Evolutionary conservation across 2,113 vertebrate species (phyloP), one percentile per base, ranked within the genome.

Genomic region (Origma solitaria): DNA sequence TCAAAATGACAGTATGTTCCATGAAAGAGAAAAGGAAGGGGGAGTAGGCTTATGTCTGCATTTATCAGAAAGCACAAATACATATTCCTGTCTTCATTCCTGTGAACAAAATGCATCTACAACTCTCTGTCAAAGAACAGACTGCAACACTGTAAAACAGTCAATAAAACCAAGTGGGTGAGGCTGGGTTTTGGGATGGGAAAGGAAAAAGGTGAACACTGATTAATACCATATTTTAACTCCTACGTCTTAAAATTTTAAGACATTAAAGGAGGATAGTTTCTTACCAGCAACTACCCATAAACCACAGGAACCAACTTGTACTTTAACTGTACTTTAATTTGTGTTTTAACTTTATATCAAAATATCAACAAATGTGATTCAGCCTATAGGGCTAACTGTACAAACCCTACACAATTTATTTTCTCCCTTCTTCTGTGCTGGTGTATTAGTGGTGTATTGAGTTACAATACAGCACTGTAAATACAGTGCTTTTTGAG

Each of bases 1-100:
- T 80, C 60, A 76, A 75, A 62, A 44, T 93, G 82, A 90, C 71
- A 68, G 79, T 56, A 23, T 38, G 27, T 90, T 73, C 88, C 60
- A 92, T 14, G 38, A 81, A 72, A 60, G 88, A 79, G 56, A 80
- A 86, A 91, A 89, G 56, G 28, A 89, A 86, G 56, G 70, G 27
- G 56, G 57, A 86, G 64, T 28, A 82, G 61, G 40, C 64, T 94
- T 92, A 73, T 4, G 16, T 70, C 68, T 96, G 60, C 49, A n/a
- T 58, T 86, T 90, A 91, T 60, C 69, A 91, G 88, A 88, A 94
- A 60, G 68, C 35, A 92, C 42, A 88, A 94, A 78, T 70, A 90
- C 61, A 35, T 27, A 64, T 84, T 86, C 96, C 60, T 77, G 8
- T 66, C 75, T 82, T 49, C 58, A 30, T 65, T 90, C 40, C 58